Evolutionary conservation across 2,888 invertebrate species (phyloP).

Genomic region (Lasioglossum oenotherae): DNA sequence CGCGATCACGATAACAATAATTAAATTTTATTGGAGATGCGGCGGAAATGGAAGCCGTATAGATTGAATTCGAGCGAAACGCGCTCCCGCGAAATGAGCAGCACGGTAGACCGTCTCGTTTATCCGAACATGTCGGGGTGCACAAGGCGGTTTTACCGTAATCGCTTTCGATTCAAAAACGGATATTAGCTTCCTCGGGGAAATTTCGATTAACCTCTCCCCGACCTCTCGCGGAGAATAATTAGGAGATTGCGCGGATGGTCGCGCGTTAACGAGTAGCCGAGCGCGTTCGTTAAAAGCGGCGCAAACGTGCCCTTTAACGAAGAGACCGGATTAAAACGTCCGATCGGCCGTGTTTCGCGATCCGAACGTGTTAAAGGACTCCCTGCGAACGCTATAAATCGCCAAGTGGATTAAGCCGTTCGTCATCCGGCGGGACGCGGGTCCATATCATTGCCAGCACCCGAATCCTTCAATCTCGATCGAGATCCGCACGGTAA

Average conservation of each 20-base stretch:
- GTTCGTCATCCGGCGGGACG: conserved; percentile 43
- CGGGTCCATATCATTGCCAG: conserved; percentile 33
- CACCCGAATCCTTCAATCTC: conserved; percentile 43
- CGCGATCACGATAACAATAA: neutral
- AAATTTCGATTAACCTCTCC: neutral
- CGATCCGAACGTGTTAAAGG: conserved; percentile 45
- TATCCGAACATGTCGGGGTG: neutral
- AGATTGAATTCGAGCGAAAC: no score
- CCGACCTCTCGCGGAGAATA: neutral
- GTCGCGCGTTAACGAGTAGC: conserved; percentile 5
- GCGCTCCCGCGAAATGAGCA: neutral
- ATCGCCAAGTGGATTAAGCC: conserved; percentile 49
- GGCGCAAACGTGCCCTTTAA: conserved; percentile 32
- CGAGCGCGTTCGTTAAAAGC: conserved; percentile 6
- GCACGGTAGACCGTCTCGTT: neutral
- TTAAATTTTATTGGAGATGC: neutral
- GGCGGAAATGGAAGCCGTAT: neutral
- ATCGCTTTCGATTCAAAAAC: conserved; percentile 2
- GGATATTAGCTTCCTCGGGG: neutral
- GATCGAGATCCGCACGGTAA: conserved; percentile 31
- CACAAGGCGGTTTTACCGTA: neutral
- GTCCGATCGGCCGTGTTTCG: conserved; percentile 28
- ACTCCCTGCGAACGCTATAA: conserved; percentile 40
- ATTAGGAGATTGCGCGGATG: neutral
- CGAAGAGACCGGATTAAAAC: conserved; percentile 33